Evolutionary conservation across 2,888 invertebrate species (phyloP), one percentile per base, ranked within the genome.

Genomic region (Noctua janthe): DNA sequence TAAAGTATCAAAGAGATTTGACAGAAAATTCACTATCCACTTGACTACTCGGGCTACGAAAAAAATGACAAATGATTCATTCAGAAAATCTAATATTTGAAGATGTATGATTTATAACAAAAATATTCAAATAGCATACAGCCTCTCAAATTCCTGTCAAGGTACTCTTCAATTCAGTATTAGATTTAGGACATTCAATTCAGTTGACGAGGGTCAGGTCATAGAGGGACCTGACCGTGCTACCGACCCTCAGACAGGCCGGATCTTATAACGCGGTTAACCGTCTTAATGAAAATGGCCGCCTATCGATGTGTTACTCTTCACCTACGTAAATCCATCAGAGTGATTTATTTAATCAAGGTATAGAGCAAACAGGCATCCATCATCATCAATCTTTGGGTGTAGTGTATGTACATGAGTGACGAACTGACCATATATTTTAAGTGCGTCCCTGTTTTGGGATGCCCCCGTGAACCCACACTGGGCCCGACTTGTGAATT

Each of bases 261-360:
- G 71, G 23, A 80, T 80, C 80, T 80, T 75, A 54, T 59, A 51
- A 73, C 69, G 64, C 51, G 69, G 74, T 82, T 79, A 71, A 80
- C 76, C 62, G 7, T 74, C 51, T 73, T 85, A 87, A 85, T 87
- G 76, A 85, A 87, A 87, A 82, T 77, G 64, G 76, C n/a, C 11
- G 71, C 71, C n/a, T 35, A 20, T 72, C 73, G 4, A 81, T 64
- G 20, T 64, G 59, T 59, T 73, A 29, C 66, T 54, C 79, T 54
- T 74, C 67, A 51, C 67, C 17, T 67, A 54, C 70, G 29, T 83
- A 83, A 80, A 84, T 80, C 85, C 74, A 71, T 84, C 81, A 84
- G 15, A 71, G 59, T 80, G 82, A 84, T 80, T 80, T 71, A 81
- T 85, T 29, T 56, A 75, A 72, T 62, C 54, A 75, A 85, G 54